A percentile compares a stretch with the other conserved stretches of the same genome.
Conservation (phyloP, 2,797 vertebrate genomes). For the Gallinago solitaria region DNA sequence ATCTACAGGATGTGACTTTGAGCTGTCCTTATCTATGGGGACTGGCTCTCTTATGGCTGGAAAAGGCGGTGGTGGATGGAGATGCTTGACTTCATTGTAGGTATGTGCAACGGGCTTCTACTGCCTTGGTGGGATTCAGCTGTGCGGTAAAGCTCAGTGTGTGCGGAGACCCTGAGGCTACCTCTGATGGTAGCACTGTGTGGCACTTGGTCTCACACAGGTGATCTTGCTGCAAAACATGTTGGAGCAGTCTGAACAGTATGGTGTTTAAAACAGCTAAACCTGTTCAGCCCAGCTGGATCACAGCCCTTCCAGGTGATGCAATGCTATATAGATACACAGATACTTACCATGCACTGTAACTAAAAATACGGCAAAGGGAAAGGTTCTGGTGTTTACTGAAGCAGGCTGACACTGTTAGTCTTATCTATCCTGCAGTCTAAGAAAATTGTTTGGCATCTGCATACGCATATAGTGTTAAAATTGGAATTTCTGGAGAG, state of each 20-base stretch:
- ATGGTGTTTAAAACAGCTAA: neutral
- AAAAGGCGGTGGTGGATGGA: neutral
- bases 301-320: neutral
- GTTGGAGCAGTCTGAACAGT: neutral
- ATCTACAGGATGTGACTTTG: neutral
- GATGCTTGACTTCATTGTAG: neutral
- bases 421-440: neutral
- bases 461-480: neutral
- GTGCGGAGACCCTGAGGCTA: neutral
- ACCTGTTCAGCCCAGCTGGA: neutral
- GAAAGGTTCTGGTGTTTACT: neutral
- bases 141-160: neutral
- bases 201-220: neutral
- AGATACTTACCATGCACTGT: neutral
- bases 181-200: neutral
- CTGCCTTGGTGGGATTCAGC: neutral
- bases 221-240: neutral
- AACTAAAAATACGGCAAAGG: neutral
- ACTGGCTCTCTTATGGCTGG: neutral
- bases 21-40: neutral
- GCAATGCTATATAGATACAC: neutral
- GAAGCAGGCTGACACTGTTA: neutral
- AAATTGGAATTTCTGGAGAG: neutral
- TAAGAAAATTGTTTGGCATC: neutral
- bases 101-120: neutral